Percentiles rank a stretch among this genome's conserved stretches.
Evolutionary conservation across 1,140 invertebrate species (phyloP).

Genomic region (Nylanderia fulva): DNA sequence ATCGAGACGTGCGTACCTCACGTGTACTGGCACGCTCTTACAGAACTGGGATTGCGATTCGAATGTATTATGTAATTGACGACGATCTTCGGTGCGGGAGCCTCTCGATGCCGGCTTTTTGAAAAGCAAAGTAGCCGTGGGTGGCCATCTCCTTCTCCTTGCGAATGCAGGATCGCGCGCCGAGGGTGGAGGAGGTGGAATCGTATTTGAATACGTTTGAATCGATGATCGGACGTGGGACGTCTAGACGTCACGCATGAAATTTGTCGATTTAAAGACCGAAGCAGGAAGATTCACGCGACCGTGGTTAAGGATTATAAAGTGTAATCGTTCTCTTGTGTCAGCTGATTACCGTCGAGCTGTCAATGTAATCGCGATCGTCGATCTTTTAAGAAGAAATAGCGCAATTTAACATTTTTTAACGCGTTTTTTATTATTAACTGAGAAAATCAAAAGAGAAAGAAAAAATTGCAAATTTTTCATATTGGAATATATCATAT

Average conservation of each 20-base stretch:
- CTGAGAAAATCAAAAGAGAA: background rate
- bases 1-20: constrained; percentile 13
- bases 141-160: constrained; percentile 63
- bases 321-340: constrained; percentile 44
- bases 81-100: background rate
- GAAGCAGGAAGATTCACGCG: background rate
- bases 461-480: background rate
- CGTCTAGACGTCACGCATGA: background rate
- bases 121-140: constrained; percentile 70
- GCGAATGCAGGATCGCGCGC: constrained; percentile 57
- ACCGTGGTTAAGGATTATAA: constrained; percentile 27
- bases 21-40: background rate
- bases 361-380: constrained; percentile 9
- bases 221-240: constrained; percentile 60
- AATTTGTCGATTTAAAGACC: constrained; percentile 68
- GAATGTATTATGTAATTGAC: constrained; percentile 75
- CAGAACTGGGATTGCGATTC: constrained; percentile 42
- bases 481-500: background rate
- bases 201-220: constrained; percentile 73
- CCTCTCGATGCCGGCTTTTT: constrained; percentile 52
- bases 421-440: background rate
- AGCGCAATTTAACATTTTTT: background rate
- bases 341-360: constrained; percentile 34
- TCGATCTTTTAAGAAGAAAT: background rate
- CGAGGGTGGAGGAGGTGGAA: constrained; percentile 64